A percentile compares a stretch with the other conserved stretches of the same genome.
Conservation (phyloP, 1,140 invertebrate species). For the Brachionus rubens region DNA sequence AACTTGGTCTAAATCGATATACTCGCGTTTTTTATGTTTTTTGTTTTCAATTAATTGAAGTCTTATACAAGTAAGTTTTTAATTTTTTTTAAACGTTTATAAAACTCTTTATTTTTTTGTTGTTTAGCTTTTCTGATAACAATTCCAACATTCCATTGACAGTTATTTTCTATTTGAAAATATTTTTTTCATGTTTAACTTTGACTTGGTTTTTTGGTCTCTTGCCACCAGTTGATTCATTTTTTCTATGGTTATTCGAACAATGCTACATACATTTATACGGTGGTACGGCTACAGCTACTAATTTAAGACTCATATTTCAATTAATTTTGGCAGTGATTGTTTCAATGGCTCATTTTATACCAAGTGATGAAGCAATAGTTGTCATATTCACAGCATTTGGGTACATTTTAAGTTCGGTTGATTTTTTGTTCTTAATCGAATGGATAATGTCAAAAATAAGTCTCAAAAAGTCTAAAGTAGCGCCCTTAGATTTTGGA, state of each 20-base stretch:
- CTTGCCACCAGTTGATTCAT: conserved; percentile 60
- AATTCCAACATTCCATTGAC: neutral
- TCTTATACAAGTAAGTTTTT: conserved; percentile 51
- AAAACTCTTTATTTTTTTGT: conserved; percentile 45
- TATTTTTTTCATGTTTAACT: conserved; percentile 58
- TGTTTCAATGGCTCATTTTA: conserved; percentile 52
- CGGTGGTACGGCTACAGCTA: conserved; percentile 58
- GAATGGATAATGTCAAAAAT: conserved; percentile 48
- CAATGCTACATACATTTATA: conserved; percentile 58
- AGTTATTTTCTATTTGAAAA: conserved; percentile 50
- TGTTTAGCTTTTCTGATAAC: conserved; percentile 52
- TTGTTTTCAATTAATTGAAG: conserved; percentile 52
- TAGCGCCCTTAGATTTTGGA: neutral
- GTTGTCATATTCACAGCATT: conserved; percentile 51
- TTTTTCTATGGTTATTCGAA: conserved; percentile 60
- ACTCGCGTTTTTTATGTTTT: conserved; percentile 56
- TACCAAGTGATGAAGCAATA: conserved; percentile 50
- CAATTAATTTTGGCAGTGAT: conserved; percentile 51
- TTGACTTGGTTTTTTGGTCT: conserved; percentile 60
- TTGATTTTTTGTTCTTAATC: conserved; percentile 53
- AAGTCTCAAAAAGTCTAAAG: conserved; percentile 34
- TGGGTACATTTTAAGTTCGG: conserved; percentile 55
- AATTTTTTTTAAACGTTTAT: conserved; percentile 37
- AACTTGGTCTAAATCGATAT: conserved; percentile 55
- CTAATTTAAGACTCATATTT: conserved; percentile 53